Base-by-base conservation (phyloP, 2,797 vertebrate genomes). In the Pterois miles region DNA sequence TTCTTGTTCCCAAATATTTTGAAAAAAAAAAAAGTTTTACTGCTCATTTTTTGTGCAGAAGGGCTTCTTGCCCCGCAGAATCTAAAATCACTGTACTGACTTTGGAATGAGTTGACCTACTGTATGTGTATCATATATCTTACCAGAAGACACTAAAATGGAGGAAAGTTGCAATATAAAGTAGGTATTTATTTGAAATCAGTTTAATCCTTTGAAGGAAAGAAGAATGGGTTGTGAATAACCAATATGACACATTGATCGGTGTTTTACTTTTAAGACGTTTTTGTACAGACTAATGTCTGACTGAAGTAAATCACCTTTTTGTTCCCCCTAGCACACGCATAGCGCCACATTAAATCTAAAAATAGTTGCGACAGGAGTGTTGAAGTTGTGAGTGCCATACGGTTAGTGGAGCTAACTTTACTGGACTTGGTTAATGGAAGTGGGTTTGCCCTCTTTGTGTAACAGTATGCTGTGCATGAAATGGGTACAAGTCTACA, bases 381-480 rank as follows among this genome's bases (percentile, higher is more conserved):
- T 94, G 89, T 92, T 93, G 83, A 90, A 95, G 83, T 91, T 91
- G 82, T 86, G 89, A 93, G 93, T 90, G 91, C 94, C 91, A 91
- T 93, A 86, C 74, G 83, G 78, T 90, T 86, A 89, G 94, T 90
- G 93, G 89, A 91, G 84, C 88, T 88, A 88, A 94, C 80, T 59
- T 83, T 84, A 87, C 90, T 91, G 89, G 94, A 90, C 89, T 89
- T 86, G 89, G 88, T 86, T 84, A 87, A 89, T 93, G 85, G 81
- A 81, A 80, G 93, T 80, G 46, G 53, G 69, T 93, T 90, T 79
- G 54, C 78, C 93, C 95, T 90, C 89, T 84, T 75, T 91, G 89
- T 95, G 92, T 93, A 92, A 92, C 90, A 91, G 90, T 94, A 87
- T 93, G 92, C 93, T 78, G 89, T 95, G 95, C 96, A 95, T 95